phyloP scores from a whole-genome alignment of 2,888 invertebrate genomes.

The Amphipyra tragopoginis region DNA sequence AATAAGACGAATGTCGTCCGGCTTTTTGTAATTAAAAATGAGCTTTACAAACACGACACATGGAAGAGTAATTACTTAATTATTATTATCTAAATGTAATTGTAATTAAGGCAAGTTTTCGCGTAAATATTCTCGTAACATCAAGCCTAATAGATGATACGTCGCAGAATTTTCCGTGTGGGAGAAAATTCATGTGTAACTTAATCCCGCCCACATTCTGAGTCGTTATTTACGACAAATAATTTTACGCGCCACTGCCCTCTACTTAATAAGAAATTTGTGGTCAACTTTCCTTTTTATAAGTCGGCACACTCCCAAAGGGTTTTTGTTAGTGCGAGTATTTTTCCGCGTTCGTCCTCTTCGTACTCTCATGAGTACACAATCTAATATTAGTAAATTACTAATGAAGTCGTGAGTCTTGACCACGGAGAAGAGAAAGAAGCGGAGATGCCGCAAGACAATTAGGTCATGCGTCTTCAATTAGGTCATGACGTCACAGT shows the following conservation, averaged over 20 bases:
- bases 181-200: conserved; percentile 46
- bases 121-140: conserved; percentile 26
- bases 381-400: conserved; percentile 33
- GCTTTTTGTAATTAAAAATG: conserved; percentile 7
- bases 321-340: conserved; percentile 17
- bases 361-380: conserved; percentile 13
- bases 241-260: conserved; percentile 51
- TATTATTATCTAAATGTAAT: conserved; percentile 16
- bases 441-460: too few species aligned
- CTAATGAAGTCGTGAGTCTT: conserved; percentile 24
- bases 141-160: conserved; percentile 27
- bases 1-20: not conserved
- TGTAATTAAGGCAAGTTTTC: conserved; percentile 15
- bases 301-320: conserved; percentile 20
- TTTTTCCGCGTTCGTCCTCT: conserved; percentile 20
- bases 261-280: conserved; percentile 36
- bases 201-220: conserved; percentile 42
- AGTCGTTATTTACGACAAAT: conserved; percentile 59
- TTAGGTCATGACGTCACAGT: too few species aligned
- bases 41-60: not conserved
- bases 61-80: not conserved
- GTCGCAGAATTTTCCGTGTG: conserved; percentile 22
- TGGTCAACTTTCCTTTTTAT: conserved; percentile 31
- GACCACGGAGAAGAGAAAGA: too few species aligned
- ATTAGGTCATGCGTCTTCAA: too few species aligned